phyloP scores from a whole-genome alignment of 2,113 vertebrate genomes.

The Maccullochella peelii region DNA sequence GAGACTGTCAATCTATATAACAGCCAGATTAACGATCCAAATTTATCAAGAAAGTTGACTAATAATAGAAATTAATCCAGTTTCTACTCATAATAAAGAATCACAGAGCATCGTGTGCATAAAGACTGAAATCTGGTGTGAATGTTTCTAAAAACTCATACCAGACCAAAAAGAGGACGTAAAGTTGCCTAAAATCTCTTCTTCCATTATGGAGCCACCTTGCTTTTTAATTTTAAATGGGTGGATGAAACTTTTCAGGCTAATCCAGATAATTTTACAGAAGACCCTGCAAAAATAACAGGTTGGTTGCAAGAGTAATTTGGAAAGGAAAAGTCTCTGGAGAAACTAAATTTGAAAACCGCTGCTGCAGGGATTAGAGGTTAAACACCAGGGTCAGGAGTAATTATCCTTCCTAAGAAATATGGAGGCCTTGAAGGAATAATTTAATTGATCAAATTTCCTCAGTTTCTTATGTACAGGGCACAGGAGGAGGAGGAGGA shows the following conservation, averaged over 20 bases:
- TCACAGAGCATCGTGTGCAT: background rate
- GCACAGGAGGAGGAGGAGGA: constrained; percentile 46
- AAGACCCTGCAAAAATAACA: background rate
- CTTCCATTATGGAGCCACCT: background rate
- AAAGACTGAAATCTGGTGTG: constrained; percentile 8
- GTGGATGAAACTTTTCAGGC: background rate
- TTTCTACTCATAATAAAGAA: background rate
- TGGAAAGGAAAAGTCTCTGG: background rate
- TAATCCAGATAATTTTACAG: constrained; percentile 6
- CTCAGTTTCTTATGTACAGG: constrained; percentile 60
- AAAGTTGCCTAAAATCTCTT: background rate
- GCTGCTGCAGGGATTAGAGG: constrained; percentile 56
- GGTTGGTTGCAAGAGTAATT: constrained; percentile 11
- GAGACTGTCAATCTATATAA: constrained; percentile 36
- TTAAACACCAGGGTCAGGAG: constrained; percentile 46
- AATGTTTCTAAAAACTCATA: constrained; percentile 11
- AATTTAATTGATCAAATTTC: constrained; percentile 34
- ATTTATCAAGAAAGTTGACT: constrained; percentile 21
- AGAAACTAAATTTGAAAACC: constrained; percentile 15
- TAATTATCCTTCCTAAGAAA: constrained; percentile 55
- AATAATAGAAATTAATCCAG: background rate
- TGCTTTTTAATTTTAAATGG: constrained; percentile 8
- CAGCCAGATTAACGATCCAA: constrained; percentile 22
- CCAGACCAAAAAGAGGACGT: background rate
- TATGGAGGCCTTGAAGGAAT: constrained; percentile 47